Conservation (phyloP, 2,113 vertebrate genomes). For the Pagrus major region DNA sequence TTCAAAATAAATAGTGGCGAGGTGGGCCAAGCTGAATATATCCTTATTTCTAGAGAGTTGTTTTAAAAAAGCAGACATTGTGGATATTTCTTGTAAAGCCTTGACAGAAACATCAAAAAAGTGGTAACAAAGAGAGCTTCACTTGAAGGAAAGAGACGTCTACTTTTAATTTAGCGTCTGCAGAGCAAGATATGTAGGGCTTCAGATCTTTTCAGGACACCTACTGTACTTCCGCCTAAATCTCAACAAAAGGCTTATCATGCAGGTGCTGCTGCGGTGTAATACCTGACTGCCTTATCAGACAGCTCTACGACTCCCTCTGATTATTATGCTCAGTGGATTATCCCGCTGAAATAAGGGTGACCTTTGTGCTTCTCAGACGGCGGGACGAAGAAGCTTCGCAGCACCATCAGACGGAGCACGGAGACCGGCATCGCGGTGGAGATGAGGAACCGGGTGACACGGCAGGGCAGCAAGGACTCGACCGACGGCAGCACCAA, state of each 20-base stretch:
- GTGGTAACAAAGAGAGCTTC: neutral
- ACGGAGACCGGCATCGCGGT: constrained; percentile 98
- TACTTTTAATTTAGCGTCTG: neutral
- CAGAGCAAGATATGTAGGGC: neutral
- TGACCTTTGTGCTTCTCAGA: constrained; percentile 79
- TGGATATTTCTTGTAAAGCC: neutral
- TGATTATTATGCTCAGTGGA: constrained; percentile 3
- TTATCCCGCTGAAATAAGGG: constrained; percentile 18
- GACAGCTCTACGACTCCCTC: neutral
- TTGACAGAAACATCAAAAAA: constrained; percentile 7
- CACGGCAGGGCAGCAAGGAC: constrained; percentile 95
- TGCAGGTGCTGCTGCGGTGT: neutral
- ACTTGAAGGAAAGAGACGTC: neutral
- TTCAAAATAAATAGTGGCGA: constrained; percentile 54
- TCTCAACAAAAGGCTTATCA: neutral
- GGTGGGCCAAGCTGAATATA: constrained; percentile 6
- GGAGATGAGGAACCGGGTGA: constrained; percentile 96
- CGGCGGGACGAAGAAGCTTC: constrained; percentile 95
- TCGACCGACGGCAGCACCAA: constrained; percentile 98
- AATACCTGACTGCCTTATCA: constrained; percentile 31
- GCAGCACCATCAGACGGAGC: constrained; percentile 96
- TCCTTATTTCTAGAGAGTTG: neutral
- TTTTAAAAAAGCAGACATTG: constrained; percentile 18
- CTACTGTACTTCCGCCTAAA: neutral
- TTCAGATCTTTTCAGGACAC: neutral